Evolutionary conservation across 1,140 invertebrate genomes (phyloP).

Genomic region (Drusus annulatus): DNA sequence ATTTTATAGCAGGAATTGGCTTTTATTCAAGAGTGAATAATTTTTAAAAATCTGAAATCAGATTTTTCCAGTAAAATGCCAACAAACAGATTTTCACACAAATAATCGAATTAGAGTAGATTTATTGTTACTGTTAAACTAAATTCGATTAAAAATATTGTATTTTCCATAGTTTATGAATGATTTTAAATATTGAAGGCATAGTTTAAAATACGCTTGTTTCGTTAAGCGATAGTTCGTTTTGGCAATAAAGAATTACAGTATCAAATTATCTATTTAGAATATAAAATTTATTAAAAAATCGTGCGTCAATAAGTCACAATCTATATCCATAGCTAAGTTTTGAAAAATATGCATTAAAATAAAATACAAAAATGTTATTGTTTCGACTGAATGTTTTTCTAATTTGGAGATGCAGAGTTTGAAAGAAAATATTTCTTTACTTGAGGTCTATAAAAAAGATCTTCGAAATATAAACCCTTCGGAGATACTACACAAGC

Average conservation of each 20-base stretch:
- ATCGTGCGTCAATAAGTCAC: neutral
- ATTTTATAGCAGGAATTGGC: neutral
- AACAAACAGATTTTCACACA: too few relatives aligned
- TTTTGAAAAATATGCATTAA: neutral
- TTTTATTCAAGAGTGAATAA: too few relatives aligned
- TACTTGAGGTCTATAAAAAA: neutral
- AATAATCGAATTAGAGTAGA: too few relatives aligned
- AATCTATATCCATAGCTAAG: neutral
- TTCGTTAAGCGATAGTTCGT: too few relatives aligned
- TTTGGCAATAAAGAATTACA: too few relatives aligned
- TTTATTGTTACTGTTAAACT: too few relatives aligned
- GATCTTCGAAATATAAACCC: neutral
- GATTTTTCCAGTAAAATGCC: too few relatives aligned
- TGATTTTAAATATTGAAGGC: too few relatives aligned
- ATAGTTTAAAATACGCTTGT: too few relatives aligned
- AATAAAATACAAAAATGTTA: neutral
- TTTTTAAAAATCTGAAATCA: too few relatives aligned
- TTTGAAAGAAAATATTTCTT: neutral
- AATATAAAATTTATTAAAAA: neutral
- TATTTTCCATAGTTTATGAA: too few relatives aligned
- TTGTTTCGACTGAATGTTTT: neutral
- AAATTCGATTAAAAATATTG: too few relatives aligned
- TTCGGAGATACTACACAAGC: neutral
- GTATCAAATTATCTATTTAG: neutral
- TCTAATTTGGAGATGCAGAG: neutral